A percentile compares a stretch with the other conserved stretches of the same genome.
Conservation (phyloP, 2,797 vertebrate genomes). For the Trichosurus vulpecula region DNA sequence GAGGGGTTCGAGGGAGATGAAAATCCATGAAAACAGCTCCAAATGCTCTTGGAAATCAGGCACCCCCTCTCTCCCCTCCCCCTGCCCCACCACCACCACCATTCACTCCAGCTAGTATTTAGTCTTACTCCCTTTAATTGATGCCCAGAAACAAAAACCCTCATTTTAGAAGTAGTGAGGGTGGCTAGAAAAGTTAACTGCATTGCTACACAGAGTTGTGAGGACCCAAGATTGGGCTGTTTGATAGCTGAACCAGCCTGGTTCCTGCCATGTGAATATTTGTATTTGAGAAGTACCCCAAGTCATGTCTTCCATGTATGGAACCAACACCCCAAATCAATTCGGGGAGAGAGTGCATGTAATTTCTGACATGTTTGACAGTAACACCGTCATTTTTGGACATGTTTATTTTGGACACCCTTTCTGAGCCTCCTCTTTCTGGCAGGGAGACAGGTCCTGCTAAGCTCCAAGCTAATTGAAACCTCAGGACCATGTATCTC, state of each 20-base stretch:
- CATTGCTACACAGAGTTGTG: background rate
- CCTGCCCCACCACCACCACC: no score
- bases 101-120: background rate
- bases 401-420: conserved; percentile 12
- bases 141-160: background rate
- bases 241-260: background rate
- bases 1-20: background rate
- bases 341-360: background rate
- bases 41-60: background rate
- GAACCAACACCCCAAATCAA: background rate
- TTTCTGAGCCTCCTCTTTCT: background rate
- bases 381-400: background rate
- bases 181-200: background rate
- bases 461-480: conserved; percentile 35
- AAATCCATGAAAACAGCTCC: background rate
- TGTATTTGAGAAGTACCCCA: background rate
- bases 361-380: background rate
- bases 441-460: background rate
- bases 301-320: background rate
- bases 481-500: conserved; percentile 5
- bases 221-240: background rate
- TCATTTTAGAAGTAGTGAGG: background rate
- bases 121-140: background rate
- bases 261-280: background rate
- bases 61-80: no score